These are phyloP conservation scores for Platycnemis pennipes DNA, from an alignment of 2,888 invertebrate species.

Conservation along the genomic window DNA sequence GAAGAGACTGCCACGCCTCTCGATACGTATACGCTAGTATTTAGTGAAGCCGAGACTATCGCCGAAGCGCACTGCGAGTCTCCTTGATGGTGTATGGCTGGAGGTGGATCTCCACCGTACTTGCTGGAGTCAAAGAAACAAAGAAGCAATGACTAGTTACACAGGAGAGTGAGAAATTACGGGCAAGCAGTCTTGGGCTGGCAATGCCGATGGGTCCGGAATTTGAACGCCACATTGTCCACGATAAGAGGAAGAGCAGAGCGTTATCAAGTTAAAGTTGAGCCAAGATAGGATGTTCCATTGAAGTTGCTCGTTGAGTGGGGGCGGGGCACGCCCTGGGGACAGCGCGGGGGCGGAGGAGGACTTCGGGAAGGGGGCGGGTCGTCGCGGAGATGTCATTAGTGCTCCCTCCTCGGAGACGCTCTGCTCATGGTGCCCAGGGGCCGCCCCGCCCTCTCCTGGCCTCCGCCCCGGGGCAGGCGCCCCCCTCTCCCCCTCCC, in stretches of 20 bases:
- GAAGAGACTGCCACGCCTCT: no score
- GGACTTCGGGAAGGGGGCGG: slow-evolving; percentile 9
- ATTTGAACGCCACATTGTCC: background rate
- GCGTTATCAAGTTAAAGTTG: background rate
- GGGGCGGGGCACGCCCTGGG: background rate
- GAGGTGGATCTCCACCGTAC: no score
- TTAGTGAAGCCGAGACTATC: no score
- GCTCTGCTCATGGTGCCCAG: slow-evolving; percentile 47
- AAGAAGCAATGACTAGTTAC: no score
- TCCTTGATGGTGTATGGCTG: no score
- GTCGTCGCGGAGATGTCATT: slow-evolving; percentile 53
- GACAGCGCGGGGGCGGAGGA: background rate
- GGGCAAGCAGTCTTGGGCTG: background rate
- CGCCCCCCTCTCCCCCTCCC: background rate
- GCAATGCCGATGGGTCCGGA: background rate
- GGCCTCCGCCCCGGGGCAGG: background rate
- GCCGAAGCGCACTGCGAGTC: no score
- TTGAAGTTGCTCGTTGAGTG: background rate
- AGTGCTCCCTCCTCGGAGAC: slow-evolving; percentile 53
- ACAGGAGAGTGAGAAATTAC: no score
- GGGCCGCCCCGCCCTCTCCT: background rate
- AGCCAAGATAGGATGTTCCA: background rate
- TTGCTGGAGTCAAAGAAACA: no score
- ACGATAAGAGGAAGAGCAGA: background rate
- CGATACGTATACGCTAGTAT: no score